phyloP scores from a whole-genome alignment of 64 coral and sea anemone species.

The Trachythela sp. region DNA sequence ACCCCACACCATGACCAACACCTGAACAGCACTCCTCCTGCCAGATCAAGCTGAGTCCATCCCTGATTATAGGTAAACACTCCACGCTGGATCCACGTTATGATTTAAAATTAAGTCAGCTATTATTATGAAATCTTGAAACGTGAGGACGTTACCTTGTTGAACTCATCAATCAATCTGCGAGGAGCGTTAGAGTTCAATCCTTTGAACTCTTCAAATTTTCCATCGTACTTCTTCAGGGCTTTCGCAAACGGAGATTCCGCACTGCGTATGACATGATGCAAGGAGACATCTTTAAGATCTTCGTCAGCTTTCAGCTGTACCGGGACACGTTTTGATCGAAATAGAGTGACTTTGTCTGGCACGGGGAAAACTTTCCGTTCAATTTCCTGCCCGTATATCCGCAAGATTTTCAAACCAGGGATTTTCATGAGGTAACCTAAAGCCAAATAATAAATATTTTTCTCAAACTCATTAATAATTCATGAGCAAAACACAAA shows the following conservation, averaged over 20 bases:
- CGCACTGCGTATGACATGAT: conserved; percentile 64
- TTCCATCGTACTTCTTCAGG: too few relatives aligned
- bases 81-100: too few relatives aligned
- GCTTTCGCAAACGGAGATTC: background rate
- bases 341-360: conserved; percentile 54
- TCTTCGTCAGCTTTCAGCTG: conserved; percentile 47
- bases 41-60: too few relatives aligned
- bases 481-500: too few relatives aligned
- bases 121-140: background rate
- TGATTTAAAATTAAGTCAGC: too few relatives aligned
- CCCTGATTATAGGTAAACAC: too few relatives aligned
- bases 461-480: too few relatives aligned
- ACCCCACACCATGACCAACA: too few relatives aligned
- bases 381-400: conserved; percentile 67
- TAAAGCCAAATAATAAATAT: conserved; percentile 24
- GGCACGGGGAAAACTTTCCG: conserved; percentile 73
- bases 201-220: too few relatives aligned
- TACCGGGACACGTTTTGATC: background rate
- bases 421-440: conserved; percentile 69
- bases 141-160: background rate
- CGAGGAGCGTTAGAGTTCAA: too few relatives aligned
- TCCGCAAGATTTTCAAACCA: conserved; percentile 59
- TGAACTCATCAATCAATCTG: too few relatives aligned
- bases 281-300: conserved; percentile 57
- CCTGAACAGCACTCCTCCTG: too few relatives aligned